Evolutionary conservation across 35 echinoderm and acorn worm genomes (phyloP).

Genomic region (Hemicentrotus pulcherrimus): DNA sequence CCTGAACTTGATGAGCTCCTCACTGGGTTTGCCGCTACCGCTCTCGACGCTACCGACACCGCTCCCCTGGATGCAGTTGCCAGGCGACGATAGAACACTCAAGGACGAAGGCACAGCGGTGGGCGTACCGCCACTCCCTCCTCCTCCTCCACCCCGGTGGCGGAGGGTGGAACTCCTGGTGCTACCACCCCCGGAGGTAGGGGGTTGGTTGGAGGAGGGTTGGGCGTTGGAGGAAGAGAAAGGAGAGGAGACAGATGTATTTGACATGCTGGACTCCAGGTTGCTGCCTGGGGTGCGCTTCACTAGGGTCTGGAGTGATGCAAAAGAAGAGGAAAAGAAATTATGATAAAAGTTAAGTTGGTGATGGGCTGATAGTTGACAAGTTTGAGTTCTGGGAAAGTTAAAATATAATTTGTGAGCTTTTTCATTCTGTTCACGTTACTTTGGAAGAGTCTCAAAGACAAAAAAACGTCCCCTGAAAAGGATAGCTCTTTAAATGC

Average conservation of each 20-base stretch:
- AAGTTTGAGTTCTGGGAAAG: too few species aligned
- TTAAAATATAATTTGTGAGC: too few species aligned
- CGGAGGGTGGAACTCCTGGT: slow-evolving; percentile 19
- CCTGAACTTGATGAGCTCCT: slow-evolving; percentile 73
- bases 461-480: too few species aligned
- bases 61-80: slow-evolving; percentile 42
- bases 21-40: slow-evolving; percentile 53
- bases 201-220: slow-evolving; percentile 50
- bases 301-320: slow-evolving; percentile 66
- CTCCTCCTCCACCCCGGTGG: slow-evolving; percentile 39
- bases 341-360: background rate
- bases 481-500: too few species aligned
- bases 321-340: background rate
- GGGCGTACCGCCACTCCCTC: slow-evolving; percentile 22
- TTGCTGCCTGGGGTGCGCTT: slow-evolving; percentile 91
- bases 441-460: too few species aligned
- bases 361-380: too few species aligned
- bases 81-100: slow-evolving; percentile 58
- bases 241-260: slow-evolving; percentile 74
- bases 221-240: slow-evolving; percentile 67
- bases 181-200: slow-evolving; percentile 46
- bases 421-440: too few species aligned
- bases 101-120: slow-evolving; percentile 44
- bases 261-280: slow-evolving; percentile 89
- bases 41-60: slow-evolving; percentile 30